Base-by-base conservation (phyloP, 2,113 vertebrate genomes). In the Melanerpes aurifrons region DNA sequence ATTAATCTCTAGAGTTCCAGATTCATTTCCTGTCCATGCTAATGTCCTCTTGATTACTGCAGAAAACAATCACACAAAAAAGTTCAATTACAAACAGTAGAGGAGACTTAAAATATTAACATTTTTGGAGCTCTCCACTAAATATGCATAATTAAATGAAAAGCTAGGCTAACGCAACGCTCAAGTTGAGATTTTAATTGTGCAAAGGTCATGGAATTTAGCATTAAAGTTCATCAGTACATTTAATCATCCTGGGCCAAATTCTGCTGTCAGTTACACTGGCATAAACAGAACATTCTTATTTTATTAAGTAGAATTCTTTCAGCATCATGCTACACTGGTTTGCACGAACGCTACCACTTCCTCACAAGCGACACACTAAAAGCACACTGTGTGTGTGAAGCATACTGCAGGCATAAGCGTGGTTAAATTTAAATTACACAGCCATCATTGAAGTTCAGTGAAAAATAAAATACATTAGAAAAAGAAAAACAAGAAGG, bases 1-100 rank as follows among this genome's bases (percentile, higher is more conserved):
- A 97, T 97, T 98, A 98, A 98, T 98, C 98, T 98, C 95, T 92
- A 87, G 96, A 97, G 97, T 97, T 96, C 97, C 94, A 97, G 97
- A 97, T 97, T 98, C 97, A 97, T 96, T 97, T 98, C 95, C 96
- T 97, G 94, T 94, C 96, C 95, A 97, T 94, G 96, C 95, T 98
- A 97, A 98, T 97, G 96, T 95, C 95, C 91, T 97, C 97, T 96
- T 97, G 95, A 97, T 98, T 97, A 97, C 95, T 87, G 92, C 87
- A 96, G 95, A 95, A 97, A 97, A 98, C 97, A 97, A 97, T 95
- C 95, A 96, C 82, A 93, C 79, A 93, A 96, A 97, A 96, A 96
- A 95, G 93, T 96, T 97, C 62, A 94, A 97, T 97, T 97, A 95
- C 72, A 96, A 96, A 95, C 95, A 97, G 90, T 95, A 97, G 95